Percentiles rank a stretch among this genome's conserved stretches.
Conservation (phyloP, 2,797 vertebrate species). For the Sternotherus odoratus region DNA sequence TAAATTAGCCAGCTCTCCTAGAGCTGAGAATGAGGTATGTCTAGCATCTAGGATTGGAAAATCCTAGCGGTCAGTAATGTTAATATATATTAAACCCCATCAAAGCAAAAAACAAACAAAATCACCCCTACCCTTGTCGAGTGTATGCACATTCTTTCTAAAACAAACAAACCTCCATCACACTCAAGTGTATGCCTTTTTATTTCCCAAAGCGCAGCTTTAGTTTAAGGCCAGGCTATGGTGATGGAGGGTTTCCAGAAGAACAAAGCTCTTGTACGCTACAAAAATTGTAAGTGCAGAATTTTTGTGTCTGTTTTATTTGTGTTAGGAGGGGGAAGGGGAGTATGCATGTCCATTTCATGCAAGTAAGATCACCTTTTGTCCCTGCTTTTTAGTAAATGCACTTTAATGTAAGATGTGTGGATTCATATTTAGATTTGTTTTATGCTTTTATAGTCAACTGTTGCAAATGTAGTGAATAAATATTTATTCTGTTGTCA, state of each 20-base stretch:
- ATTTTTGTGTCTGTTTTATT: neutral
- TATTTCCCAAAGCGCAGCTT: neutral
- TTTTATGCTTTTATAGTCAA: slow-evolving; percentile 73
- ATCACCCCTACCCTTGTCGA: neutral
- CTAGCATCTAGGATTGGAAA: neutral
- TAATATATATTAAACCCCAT: neutral
- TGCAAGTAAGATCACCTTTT: slow-evolving; percentile 3
- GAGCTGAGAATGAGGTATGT: neutral
- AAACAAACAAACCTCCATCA: neutral
- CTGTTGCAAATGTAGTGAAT: slow-evolving; percentile 67
- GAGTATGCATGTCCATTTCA: neutral
- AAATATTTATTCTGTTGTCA: slow-evolving; percentile 60
- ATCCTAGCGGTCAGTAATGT: neutral
- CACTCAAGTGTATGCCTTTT: neutral
- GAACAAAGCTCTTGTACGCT: neutral
- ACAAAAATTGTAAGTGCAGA: neutral
- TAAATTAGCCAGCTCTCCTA: neutral
- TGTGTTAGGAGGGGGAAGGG: neutral
- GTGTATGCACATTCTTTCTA: neutral
- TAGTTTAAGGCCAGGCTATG: neutral
- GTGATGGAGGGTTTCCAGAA: neutral
- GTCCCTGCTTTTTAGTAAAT: slow-evolving; percentile 47
- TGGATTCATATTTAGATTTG: slow-evolving; percentile 33
- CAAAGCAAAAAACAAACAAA: neutral
- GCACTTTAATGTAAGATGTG: slow-evolving; percentile 63